Base-by-base conservation (phyloP, 64 coral and sea anemone species). In the Catalaphyllia jardinei region DNA sequence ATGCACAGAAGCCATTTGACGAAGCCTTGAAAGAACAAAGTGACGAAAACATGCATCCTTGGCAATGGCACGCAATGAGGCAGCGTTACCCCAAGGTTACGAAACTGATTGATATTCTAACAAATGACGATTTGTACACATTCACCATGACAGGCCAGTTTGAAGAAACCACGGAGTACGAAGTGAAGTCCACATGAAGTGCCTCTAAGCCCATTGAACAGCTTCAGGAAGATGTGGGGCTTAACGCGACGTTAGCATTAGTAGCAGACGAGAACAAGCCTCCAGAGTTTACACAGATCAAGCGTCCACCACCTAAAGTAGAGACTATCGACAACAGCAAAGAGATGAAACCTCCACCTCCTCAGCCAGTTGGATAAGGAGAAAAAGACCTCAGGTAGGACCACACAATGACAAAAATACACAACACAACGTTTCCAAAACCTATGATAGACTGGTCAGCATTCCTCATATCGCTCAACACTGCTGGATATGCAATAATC, bases 121-220 rank as follows among this genome's bases (percentile, higher is more conserved):
- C 50, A 17, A 46, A 93, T 73, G 62, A 81, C 39, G 87, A 82
- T 30, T 18, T 35, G 10, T 93, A 93, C 50, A 64, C 77, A 13
- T 93, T 93, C 42, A 93, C 91, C 29, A 62, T 93, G 86, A 80
- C 86, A 35, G 86, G 91, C 30, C 85, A 93, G 86, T 93, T 88
- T 88, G 91, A 93, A 52, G 91, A 93, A 51, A 54, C 87, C 16
- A 76, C 79, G 5, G 91, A 86, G 24, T 60, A 67, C 31, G 63
- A 93, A 15, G 86, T 86, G 1, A 77, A 93, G 30, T 80, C 87
- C 15, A 77, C 67, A 20, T 93, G 91, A 86, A 50, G 39, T 22
- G 39, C 85, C 27, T 63, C 77, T 5, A 87, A 17, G 54, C 62
- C 86, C 17, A 5, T 87, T 25, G 54, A 63, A 4, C 50, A 88